Base-by-base conservation (phyloP, 2,797 vertebrate species). In the Bufotes viridis region DNA sequence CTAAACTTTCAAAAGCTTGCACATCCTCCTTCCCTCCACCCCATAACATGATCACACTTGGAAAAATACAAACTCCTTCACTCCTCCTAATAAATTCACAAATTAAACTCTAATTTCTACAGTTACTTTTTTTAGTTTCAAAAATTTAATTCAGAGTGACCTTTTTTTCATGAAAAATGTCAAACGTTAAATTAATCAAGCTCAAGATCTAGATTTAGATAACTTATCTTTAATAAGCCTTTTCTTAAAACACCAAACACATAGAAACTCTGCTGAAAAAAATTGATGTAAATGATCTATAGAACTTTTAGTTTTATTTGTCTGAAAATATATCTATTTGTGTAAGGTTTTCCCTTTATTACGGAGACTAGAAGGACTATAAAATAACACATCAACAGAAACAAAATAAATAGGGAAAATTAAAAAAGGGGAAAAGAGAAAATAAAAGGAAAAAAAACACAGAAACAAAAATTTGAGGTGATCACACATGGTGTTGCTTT, bases 391-490 rank as follows among this genome's bases (percentile, higher is more conserved):
- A 81, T 76, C 2, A 51, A 55, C 42, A 76, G 24, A 1, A 78
- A n/a, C 22, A 24, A 78, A 86, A 89, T 51, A 70, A 70, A 18
- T 14, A 11, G 60, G 84, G 86, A 70, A 11, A 85, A 89, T 79
- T 72, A 69, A 79, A 85, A 87, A 34, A 74, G 57, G 14, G 26
- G 70, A 70, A 58, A 67, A 87, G 90, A 69, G 13, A 87, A 82
- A 85, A 75, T n/a, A 55, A 58, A 81, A 18, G 81, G 80, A 85
- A 82, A 87, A 61, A 82, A 90, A 63, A 80, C 42, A 42, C 42
- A 87, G 58, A 87, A 75, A 81, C 87, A 51, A 82, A 90, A 69
- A 87, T 63, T 90, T 90, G 80, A 89, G 90, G 76, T 90, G 87
- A 70, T 63, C 89, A 90, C 76, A 53, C 12, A 74, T 79, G 63